Evolutionary conservation across 2,797 vertebrate species (phyloP), one percentile per base, ranked within the genome.

Genomic region (Florisuga fusca): DNA sequence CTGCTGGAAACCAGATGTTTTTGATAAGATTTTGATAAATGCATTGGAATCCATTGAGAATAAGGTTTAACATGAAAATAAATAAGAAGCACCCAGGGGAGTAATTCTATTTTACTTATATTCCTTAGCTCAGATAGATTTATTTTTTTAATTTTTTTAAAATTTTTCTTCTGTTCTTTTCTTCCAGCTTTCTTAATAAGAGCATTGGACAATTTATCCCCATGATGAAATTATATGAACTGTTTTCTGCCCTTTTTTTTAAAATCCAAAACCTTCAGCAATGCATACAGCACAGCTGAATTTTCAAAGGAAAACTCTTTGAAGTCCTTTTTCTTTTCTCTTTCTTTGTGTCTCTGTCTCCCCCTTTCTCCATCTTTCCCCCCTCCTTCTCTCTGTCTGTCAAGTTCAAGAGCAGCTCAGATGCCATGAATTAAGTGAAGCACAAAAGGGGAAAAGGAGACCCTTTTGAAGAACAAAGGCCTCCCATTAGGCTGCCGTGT

Each of bases 361-460:
- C 96, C 96, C 78, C 92, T 89, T 93, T 93, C 94, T 97, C 94
- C 77, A 87, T 95, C 77, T 94, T 76, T 93, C 73, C 93, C 97
- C 97, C 95, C 95, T 95, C 97, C 89, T 96, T 79, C 93, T 84
- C 89, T 89, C 94, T 90, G 96, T 97, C 98, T 98, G 97, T 98
- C 98, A 98, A 98, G 98, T 98, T 98, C 98, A 98, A 98, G 98
- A 98, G 97, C 96, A 96, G 97, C 98, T 98, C 97, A 98, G 97
- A 98, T 97, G 97, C 98, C 97, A 93, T 98, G 98, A 98, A 98
- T 98, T 98, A 98, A 97, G 95, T 97, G 98, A 97, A 97, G 97
- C 97, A 98, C 98, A 98, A 98, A 98, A 97, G 96, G 96, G 97
- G 97, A 91, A 97, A 98, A 97, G 97, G 96, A 98, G 97, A 97